Evolutionary conservation across 1,140 invertebrate species (phyloP), one percentile per base, ranked within the genome.

Genomic region (Neodiprion pinetum): DNA sequence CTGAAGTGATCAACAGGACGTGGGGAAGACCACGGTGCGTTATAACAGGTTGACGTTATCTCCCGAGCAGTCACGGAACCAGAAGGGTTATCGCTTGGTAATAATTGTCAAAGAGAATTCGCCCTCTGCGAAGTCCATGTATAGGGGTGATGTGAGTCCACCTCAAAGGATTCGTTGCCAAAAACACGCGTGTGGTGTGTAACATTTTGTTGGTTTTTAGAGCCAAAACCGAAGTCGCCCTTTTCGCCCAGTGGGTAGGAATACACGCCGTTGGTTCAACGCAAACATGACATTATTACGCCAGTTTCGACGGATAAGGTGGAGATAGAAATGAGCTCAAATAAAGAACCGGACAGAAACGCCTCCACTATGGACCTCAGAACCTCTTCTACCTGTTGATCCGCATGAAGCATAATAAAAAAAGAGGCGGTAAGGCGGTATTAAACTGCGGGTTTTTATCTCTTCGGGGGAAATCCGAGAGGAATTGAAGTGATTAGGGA

Each of bases 1-100:
- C 4, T 61, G 11, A 61, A 61, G 53, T 17, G 53, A 61, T 61
- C 53, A 61, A 61, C 53, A 61, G 53, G 53, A 61, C 53, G 53
- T 61, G 53, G 53, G n/a, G 9, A 17, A 61, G 53, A 17, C 53
- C 8, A 9, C 8, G 53, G 53, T 9, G 53, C 53, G 3, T 61
- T 11, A 61, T 61, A 61, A 17, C 53, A 61, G n/a, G 53, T 61
- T 9, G 9, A 61, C 53, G 53, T 61, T 61, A 61, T 61, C 53
- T 61, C 53, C 53, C 5, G 9, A 12, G 53, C 28, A 61, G 53
- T 17, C 53, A 61, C n/a, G 53, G n/a, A 17, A 61, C 53, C 53
- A 61, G 53, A 61, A 61, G 53, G 53, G 53, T 61, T 61, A 61
- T 61, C 53, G 53, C 53, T 61, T 17, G 53, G 53, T 17, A 61